Evolutionary conservation across 2,888 invertebrate genomes (phyloP).

Genomic region (Cryptosula pallasiana): DNA sequence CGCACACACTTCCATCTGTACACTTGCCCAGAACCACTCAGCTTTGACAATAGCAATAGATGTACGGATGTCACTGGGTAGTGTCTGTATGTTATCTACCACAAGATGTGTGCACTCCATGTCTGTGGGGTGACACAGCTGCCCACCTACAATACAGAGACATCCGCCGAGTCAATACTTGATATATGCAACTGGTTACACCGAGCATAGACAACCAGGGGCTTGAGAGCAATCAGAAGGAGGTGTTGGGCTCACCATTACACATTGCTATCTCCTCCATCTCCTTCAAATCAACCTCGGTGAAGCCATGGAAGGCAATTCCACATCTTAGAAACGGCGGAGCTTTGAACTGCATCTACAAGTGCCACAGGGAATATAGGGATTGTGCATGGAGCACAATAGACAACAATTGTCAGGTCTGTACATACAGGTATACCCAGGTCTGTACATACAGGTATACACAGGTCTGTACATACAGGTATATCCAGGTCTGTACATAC

Average conservation of each 20-base stretch:
- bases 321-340: constrained; percentile 82
- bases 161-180: no score
- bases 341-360: constrained; percentile 61
- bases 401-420: neutral
- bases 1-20: constrained; percentile 89
- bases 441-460: no score
- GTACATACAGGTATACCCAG: no score
- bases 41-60: constrained; percentile 38
- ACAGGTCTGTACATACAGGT: no score
- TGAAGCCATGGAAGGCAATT: constrained; percentile 84
- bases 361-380: constrained; percentile 23
- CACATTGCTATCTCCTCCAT: constrained; percentile 82
- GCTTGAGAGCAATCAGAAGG: neutral
- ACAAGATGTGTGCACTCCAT: constrained; percentile 86
- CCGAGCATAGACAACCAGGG: neutral
- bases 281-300: constrained; percentile 80
- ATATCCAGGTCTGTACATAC: no score
- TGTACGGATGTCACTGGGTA: neutral
- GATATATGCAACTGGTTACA: no score
- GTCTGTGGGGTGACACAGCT: constrained; percentile 68
- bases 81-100: constrained; percentile 41
- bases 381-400: neutral
- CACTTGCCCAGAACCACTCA: constrained; percentile 98
- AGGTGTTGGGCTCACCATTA: constrained; percentile 61
- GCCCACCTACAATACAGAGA: constrained; percentile 64